phyloP scores from a whole-genome alignment of 2,888 invertebrate species.

The Dusona sp. region DNA sequence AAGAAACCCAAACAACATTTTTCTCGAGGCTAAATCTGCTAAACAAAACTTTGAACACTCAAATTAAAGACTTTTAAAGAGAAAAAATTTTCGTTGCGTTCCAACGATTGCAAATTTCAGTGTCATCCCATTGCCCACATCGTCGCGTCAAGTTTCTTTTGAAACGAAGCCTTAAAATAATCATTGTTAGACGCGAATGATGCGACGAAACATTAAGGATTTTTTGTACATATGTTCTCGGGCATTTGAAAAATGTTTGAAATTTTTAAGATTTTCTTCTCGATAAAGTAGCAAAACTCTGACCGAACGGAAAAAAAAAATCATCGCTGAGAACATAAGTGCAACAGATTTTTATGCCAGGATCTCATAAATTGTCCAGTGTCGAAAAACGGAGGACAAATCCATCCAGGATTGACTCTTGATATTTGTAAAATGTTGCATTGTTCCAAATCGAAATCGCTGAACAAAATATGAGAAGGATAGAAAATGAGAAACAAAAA shows the following conservation, averaged over 20 bases:
- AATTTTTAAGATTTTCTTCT: neutral
- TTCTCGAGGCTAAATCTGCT: neutral
- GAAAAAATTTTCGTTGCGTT: neutral
- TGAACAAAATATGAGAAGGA: constrained; percentile 24
- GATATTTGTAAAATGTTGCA: constrained; percentile 54
- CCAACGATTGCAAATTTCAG: neutral
- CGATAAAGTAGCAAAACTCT: neutral
- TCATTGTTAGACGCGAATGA: constrained; percentile 61
- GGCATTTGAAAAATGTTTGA: neutral
- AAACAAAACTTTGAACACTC: no score
- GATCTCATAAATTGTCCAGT: constrained; percentile 15
- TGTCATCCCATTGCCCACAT: constrained; percentile 32
- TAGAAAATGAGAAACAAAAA: neutral
- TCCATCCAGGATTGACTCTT: constrained; percentile 58
- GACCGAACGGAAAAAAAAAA: neutral
- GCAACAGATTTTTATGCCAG: neutral
- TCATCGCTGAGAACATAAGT: neutral
- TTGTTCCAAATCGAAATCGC: constrained; percentile 42
- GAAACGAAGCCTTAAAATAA: constrained; percentile 63
- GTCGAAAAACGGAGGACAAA: constrained; percentile 22
- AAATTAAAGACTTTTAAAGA: neutral
- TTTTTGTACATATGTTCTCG: neutral
- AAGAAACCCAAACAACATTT: neutral
- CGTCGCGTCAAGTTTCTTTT: constrained; percentile 67
- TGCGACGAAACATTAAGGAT: constrained; percentile 7